Base-by-base conservation (phyloP, 2,888 invertebrate genomes). In the Horisme vitalbata region DNA sequence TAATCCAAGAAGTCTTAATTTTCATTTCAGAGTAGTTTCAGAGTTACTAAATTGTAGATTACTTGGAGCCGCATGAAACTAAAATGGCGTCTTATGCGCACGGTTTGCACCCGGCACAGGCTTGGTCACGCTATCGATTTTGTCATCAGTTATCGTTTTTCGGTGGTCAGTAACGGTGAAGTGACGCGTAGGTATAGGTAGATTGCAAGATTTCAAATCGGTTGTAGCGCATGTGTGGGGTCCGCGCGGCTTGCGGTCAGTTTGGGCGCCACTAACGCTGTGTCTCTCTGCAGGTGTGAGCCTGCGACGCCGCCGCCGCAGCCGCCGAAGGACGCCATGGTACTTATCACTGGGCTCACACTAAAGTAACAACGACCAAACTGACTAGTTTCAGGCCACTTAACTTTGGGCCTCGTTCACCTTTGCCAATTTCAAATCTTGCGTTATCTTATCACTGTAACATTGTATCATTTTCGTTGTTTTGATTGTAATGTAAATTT, bases 271-370 rank as follows among this genome's bases (percentile, higher is more conserved):
- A 89, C 88, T 90, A 90, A 90, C 88, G 82, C 82, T 86, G 84
- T 88, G 83, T 89, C 88, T 90, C 84, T 90, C 90, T 90, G 89
- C 90, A 90, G 90, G 79, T 88, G 89, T 87, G 89, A 88, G 88
- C 88, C 87, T 82, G 89, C 86, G 85, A 77, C 84, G 90, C 87
- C 82, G 90, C 86, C 74, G 83, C 82, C 65, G 84, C 88, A 61
- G 87, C 79, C 82, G 78, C 88, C 80, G 83, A 69, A 77, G 81
- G 81, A 83, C 84, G 81, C 71, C 83, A 89, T 86, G 89, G 90
- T 90, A 89, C 83, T 79, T 90, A 90, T 86, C 82, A 57, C 79
- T 81, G 83, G 88, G 89, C 89, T 88, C 89, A 87, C 90, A 88
- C 88, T 84, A 86, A 89, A 86, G 84, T 88, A 87, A 83, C 82